These are phyloP conservation scores for Dione juno DNA, from an alignment of 2,888 invertebrate genomes.

Conservation along the genomic window DNA sequence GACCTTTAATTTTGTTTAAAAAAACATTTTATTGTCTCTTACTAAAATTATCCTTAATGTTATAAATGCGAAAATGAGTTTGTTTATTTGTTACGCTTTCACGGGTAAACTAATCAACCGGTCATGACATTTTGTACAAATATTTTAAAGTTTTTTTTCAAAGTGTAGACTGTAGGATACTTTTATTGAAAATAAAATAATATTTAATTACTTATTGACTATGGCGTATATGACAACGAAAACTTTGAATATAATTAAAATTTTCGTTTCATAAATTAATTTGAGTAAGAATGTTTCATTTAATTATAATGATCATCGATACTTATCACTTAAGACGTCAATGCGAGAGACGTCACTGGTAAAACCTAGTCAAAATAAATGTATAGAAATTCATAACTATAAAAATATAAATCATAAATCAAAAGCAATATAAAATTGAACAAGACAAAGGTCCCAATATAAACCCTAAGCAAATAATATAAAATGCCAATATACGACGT, in stretches of 20 bases:
- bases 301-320: background rate
- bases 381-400: background rate
- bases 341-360: background rate
- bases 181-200: too few species aligned
- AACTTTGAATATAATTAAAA: background rate
- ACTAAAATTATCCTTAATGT: background rate
- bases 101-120: too few species aligned
- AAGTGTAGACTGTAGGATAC: too few species aligned
- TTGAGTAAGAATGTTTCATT: background rate
- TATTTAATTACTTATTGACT: too few species aligned
- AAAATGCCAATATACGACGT: background rate
- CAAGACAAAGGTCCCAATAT: background rate
- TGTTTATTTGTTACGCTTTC: too few species aligned
- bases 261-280: background rate
- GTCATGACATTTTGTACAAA: too few species aligned
- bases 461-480: slow-evolving; percentile 2
- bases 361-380: background rate
- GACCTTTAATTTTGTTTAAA: slow-evolving; percentile 14
- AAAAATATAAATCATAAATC: background rate
- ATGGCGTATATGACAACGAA: background rate
- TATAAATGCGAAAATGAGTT: too few species aligned
- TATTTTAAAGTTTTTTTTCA: too few species aligned
- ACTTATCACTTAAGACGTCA: background rate
- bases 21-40: background rate
- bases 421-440: background rate